Conservation (phyloP, 2,888 invertebrate genomes). For the Argyresthia albistria region DNA sequence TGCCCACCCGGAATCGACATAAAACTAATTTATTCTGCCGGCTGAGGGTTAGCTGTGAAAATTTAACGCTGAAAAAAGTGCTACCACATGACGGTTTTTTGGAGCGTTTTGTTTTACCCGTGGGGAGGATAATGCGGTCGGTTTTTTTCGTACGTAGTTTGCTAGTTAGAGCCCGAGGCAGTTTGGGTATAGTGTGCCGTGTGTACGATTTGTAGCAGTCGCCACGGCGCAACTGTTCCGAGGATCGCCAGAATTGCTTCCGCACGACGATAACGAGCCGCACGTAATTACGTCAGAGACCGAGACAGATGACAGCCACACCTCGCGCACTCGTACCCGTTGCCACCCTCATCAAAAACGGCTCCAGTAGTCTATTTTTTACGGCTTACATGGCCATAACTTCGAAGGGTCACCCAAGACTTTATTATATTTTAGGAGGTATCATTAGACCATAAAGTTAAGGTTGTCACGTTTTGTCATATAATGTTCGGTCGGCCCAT, state of each 20-base stretch:
- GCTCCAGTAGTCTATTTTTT: background rate
- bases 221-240: constrained; percentile 52
- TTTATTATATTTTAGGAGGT: too few species aligned
- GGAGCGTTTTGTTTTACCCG: background rate
- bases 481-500: background rate
- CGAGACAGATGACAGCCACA: constrained; percentile 11
- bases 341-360: constrained; percentile 5
- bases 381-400: too few species aligned
- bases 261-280: constrained; percentile 28
- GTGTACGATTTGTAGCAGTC: constrained; percentile 35
- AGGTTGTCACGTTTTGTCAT: background rate
- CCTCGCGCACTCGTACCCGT: background rate
- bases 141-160: constrained; percentile 27
- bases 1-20: constrained; percentile 66
- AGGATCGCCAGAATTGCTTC: constrained; percentile 26
- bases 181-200: too few species aligned
- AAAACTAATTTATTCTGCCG: constrained; percentile 60
- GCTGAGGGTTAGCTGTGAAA: constrained; percentile 64
- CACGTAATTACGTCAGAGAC: constrained; percentile 24
- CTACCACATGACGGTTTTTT: constrained; percentile 40
- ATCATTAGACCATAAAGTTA: background rate
- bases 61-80: constrained; percentile 58
- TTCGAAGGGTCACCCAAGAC: too few species aligned
- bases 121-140: constrained; percentile 18
- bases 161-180: constrained; percentile 35